Base-by-base conservation (phyloP, 1,140 invertebrate species). In the Muscidifurax raptorellus region DNA sequence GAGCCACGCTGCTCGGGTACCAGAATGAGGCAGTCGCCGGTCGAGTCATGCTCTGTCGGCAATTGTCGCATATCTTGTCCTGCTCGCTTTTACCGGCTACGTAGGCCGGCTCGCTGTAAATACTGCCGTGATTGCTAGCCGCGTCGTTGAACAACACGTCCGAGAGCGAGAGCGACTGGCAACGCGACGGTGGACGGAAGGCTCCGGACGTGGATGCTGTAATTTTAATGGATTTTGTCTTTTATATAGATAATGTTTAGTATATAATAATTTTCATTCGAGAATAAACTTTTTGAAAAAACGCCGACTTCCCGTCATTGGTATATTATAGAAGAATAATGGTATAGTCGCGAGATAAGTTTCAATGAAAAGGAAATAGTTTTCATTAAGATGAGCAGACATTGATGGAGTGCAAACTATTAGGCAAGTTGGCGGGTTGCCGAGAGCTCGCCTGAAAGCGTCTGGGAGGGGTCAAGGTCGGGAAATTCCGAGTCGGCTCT, bases 91-190 rank as follows among this genome's bases (percentile, higher is more conserved):
- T 93, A 25, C 90, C 90, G 44, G 95, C 94, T n/a, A 94, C 92
- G 88, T 96, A 97, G 12, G 96, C 95, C 1, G 97, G 97, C 91
- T 97, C 97, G 90, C 96, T 97, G 89, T 96, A 97, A 74, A 97
- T 96, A 87, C 96, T 96, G 87, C 95, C 96, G 88, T 95, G 95
- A 90, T 94, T 95, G 91, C 95, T 95, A 86, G 94, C 94, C 28
- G 93, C 94, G 84, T 93, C 92, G 88, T 94, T 96, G 90, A 94
- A 95, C 86, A 95, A 93, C 91, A 95, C 95, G 89, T 95, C 96
- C 86, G 94, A 96, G 71, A 96, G 93, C 75, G 96, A 96, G 66
- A 95, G 91, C 64, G 96, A 97, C 92, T 96, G 94, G 86, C 94
- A 95, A 25, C 94, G 91, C 13, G 94, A 94, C 40, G 94, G 91